Evolutionary conservation across 2,113 vertebrate genomes (phyloP).

Genomic region (Puntigrus tetrazona): DNA sequence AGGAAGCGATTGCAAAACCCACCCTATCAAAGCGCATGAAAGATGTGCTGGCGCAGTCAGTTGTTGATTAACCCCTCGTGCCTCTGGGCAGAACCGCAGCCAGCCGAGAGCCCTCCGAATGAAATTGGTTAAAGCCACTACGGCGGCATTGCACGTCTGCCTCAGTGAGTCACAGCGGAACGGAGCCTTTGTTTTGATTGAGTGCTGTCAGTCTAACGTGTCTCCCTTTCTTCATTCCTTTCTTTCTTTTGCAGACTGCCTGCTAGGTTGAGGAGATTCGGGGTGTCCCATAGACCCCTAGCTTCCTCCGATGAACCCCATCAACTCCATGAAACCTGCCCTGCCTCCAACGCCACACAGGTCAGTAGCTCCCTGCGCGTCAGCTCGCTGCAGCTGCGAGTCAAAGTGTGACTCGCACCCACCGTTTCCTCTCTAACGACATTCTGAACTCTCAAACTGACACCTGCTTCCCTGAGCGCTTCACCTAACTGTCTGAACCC

Average conservation of each 20-base stretch:
- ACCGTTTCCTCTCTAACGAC: slow-evolving; percentile 32
- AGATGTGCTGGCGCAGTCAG: slow-evolving; percentile 20
- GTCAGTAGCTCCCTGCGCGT: slow-evolving; percentile 69
- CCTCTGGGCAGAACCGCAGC: slow-evolving; percentile 23
- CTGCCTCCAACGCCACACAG: slow-evolving; percentile 88
- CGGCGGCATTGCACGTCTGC: background rate
- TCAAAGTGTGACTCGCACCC: slow-evolving; percentile 42
- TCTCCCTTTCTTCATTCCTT: slow-evolving; percentile 42
- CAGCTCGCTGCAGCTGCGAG: background rate
- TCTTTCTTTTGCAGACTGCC: slow-evolving; percentile 62
- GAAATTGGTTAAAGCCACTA: slow-evolving; percentile 24
- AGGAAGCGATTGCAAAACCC: slow-evolving; percentile 24
- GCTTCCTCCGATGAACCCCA: slow-evolving; percentile 86
- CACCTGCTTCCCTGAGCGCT: slow-evolving; percentile 37
- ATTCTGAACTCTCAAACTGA: slow-evolving; percentile 31
- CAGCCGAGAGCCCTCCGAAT: background rate
- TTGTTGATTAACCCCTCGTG: slow-evolving; percentile 48
- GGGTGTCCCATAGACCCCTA: slow-evolving; percentile 71
- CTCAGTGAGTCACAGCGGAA: slow-evolving; percentile 45
- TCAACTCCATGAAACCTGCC: slow-evolving; percentile 95
- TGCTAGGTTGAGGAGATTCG: slow-evolving; percentile 64
- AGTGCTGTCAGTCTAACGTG: slow-evolving; percentile 20
- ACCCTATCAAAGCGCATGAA: slow-evolving; percentile 16
- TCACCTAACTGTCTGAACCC: slow-evolving; percentile 17
- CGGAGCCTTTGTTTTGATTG: slow-evolving; percentile 1